These are phyloP conservation scores for Parochlus steinenii DNA, from an alignment of 2,888 invertebrate species.

Conservation along the genomic window DNA sequence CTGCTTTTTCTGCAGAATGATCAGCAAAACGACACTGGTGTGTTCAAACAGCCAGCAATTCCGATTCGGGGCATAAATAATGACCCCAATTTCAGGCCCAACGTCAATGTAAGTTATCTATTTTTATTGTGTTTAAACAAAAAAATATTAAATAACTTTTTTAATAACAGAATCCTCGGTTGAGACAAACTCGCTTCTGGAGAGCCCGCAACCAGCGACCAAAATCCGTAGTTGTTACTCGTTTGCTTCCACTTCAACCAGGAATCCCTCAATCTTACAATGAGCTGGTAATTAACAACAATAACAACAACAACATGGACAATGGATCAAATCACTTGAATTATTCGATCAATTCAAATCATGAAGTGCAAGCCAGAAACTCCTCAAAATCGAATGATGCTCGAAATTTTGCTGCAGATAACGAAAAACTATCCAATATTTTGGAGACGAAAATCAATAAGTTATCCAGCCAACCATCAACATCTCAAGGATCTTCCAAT, in stretches of 20 bases:
- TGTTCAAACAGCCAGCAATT: conserved; percentile 22
- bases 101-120: no score
- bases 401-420: no score
- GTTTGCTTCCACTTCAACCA: conserved; percentile 52
- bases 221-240: conserved; percentile 52
- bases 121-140: no score
- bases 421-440: no score
- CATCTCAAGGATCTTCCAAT: no score
- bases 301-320: conserved; percentile 5
- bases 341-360: no score
- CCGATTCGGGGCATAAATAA: conserved; percentile 24
- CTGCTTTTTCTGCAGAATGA: neutral
- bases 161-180: no score
- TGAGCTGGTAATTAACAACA: conserved; percentile 20
- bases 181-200: conserved; percentile 16
- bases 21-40: conserved; percentile 17
- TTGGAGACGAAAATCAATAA: conserved; percentile 9
- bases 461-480: neutral
- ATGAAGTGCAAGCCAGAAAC: no score
- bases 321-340: neutral
- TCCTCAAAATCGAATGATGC: no score
- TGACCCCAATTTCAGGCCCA: no score
- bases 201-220: conserved; percentile 19
- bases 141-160: no score
- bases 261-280: conserved; percentile 20